Base-by-base conservation (phyloP, 2,888 invertebrate genomes). In the Amphipoea oculea region DNA sequence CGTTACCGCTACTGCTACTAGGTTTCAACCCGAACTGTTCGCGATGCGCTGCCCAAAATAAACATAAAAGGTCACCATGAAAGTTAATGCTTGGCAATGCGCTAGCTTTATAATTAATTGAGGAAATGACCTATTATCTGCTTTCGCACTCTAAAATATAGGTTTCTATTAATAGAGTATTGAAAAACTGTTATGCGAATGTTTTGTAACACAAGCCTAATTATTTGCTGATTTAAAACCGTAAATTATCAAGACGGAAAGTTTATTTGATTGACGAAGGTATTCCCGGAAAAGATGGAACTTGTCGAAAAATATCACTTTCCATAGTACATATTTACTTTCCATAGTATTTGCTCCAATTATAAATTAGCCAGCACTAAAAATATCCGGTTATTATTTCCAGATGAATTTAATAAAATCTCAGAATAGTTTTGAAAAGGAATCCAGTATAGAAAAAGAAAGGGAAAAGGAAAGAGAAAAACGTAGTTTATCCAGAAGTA, bases 371-470 rank as follows among this genome's bases (percentile, higher is more conserved):
- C 40, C 73, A 83, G 42, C 54, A 57, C 40, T 79, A 79, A 75
- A 71, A 76, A 76, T 73, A 79, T 36, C n/a, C 48, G 70, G 23
- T 65, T 60, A 74, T 77, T 67, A 54, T 81, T 95, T 95, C 82
- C 95, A 97, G 95, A 97, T 97, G 95, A 97, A 97, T 88, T 94
- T 97, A 83, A 94, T 97, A 83, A 97, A 97, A 92, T 94, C 95
- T 74, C 97, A 97, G 91, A 97, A 94, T 91, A 97, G 97, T 94
- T 96, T 97, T 90, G 97, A 97, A 90, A 97, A 97, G 89, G 97
- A 97, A 90, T 94, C 97, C 63, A 97, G 96, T 92, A 87, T 94
- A 89, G 97, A 97, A 84, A 96, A 95, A 88, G 97, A 79, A 67
- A 95, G 95, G 88, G 96, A 80, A 69, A 81, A 95, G 88, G 97